These are phyloP conservation scores for Drosophila sp. DNA, from an alignment of 1,140 invertebrate genomes.

Conservation along the genomic window DNA sequence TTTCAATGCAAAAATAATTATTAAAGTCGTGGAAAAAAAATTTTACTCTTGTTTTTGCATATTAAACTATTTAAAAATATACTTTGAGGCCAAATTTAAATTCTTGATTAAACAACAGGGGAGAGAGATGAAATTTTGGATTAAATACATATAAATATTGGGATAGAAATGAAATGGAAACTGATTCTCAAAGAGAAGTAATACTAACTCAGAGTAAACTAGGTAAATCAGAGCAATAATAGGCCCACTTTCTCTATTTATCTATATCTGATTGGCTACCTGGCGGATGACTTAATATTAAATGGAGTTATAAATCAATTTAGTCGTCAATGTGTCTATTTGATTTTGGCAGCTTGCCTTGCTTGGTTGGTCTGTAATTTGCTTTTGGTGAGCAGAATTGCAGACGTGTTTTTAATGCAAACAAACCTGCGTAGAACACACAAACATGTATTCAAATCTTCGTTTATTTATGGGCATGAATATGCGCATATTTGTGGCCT, in stretches of 20 bases:
- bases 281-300: constrained; percentile 3
- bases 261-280: too few relatives aligned
- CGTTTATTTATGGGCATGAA: constrained; percentile 52
- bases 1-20: neutral
- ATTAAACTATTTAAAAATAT: neutral
- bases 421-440: constrained; percentile 2
- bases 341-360: constrained; percentile 21
- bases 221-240: too few relatives aligned
- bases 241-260: too few relatives aligned
- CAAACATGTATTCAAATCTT: constrained; percentile 18
- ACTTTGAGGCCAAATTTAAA: neutral
- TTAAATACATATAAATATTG: too few relatives aligned
- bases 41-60: neutral
- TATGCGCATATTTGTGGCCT: constrained; percentile 47
- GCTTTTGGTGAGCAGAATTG: constrained; percentile 3
- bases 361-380: constrained; percentile 23
- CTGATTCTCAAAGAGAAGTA: too few relatives aligned
- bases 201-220: too few relatives aligned
- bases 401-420: constrained; percentile 13
- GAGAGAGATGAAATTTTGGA: too few relatives aligned
- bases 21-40: neutral
- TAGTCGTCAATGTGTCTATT: constrained; percentile 30
- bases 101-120: neutral
- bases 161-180: too few relatives aligned
- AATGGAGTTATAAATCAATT: constrained; percentile 41